These are phyloP conservation scores for Trissolcus japonicus DNA, from an alignment of 2,888 invertebrate genomes.

Conservation along the genomic window DNA sequence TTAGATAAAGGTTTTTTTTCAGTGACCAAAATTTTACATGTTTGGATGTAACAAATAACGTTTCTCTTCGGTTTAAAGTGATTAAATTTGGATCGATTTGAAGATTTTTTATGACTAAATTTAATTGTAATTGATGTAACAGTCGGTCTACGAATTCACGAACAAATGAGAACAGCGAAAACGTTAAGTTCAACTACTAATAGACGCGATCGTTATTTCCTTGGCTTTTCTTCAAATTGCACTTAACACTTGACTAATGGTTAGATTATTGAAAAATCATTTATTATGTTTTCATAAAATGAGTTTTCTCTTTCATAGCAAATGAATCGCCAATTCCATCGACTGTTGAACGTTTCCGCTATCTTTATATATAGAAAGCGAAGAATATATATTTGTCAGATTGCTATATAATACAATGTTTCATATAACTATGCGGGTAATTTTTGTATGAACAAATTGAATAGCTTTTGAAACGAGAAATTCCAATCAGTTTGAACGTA, in stretches of 20 bases:
- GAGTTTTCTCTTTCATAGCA: conserved; percentile 10
- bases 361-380: conserved; percentile 8
- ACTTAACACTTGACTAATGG: neutral
- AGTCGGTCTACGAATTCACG: neutral
- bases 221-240: neutral
- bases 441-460: neutral
- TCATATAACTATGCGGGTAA: neutral
- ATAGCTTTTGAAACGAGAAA: neutral
- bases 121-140: neutral
- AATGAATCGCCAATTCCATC: conserved; percentile 16
- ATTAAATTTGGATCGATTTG: neutral
- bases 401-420: no score
- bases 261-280: conserved; percentile 19
- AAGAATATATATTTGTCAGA: conserved; percentile 8
- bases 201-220: neutral
- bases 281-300: conserved; percentile 7
- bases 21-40: neutral
- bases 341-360: conserved; percentile 26
- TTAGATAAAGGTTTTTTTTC: neutral
- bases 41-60: neutral
- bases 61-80: neutral
- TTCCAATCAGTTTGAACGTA: conserved; percentile 19
- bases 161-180: conserved; percentile 1
- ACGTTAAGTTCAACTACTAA: neutral
- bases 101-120: neutral